phyloP scores from a whole-genome alignment of 2,888 invertebrate species.

The Odontomyia ornata region DNA sequence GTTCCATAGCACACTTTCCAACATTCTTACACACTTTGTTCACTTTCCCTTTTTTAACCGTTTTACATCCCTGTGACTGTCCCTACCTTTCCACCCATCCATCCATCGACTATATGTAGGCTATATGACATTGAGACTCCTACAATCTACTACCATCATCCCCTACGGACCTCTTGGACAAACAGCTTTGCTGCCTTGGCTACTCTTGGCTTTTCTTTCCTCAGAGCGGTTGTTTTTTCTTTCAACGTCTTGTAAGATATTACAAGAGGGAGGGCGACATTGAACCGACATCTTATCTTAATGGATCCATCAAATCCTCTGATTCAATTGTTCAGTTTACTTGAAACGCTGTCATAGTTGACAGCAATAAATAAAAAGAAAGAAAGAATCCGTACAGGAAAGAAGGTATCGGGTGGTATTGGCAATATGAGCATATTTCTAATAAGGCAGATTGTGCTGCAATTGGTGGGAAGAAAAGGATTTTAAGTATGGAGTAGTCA shows the following conservation, averaged over 20 bases:
- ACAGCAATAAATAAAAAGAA: conserved; percentile 48
- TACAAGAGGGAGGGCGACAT: conserved; percentile 19
- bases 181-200: conserved; percentile 21
- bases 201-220: background rate
- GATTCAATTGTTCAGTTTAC: conserved; percentile 47
- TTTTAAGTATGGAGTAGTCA: conserved; percentile 43
- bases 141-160: background rate
- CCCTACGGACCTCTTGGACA: background rate
- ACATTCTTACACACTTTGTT: conserved; percentile 21
- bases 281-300: conserved; percentile 46
- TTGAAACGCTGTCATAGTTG: conserved; percentile 33
- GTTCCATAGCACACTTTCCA: background rate
- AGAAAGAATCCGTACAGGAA: conserved; percentile 8
- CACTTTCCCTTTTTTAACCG: conserved; percentile 1
- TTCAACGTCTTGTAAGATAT: background rate
- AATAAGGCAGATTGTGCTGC: background rate
- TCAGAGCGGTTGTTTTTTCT: background rate
- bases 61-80: too few species aligned
- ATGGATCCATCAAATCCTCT: conserved; percentile 48
- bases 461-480: conserved; percentile 37
- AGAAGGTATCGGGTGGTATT: background rate
- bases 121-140: conserved; percentile 4
- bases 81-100: conserved; percentile 21
- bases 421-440: background rate
- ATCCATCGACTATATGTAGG: background rate